Percentiles rank a stretch among this genome's conserved stretches.
phyloP scores from a whole-genome alignment of 2,113 vertebrate species.

The Notothenia rossii region DNA sequence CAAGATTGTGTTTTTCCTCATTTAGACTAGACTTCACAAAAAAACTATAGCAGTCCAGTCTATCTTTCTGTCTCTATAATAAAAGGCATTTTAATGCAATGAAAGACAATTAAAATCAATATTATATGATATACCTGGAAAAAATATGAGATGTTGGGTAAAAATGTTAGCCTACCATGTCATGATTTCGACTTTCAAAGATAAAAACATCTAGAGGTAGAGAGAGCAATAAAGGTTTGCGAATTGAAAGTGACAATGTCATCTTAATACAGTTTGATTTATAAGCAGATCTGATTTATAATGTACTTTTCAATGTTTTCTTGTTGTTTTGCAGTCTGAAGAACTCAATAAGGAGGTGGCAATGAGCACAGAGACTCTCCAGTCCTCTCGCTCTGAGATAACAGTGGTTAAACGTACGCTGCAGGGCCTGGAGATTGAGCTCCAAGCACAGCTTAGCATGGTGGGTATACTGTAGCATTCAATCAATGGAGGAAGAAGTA shows the following conservation, averaged over 20 bases:
- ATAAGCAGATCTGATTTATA: background rate
- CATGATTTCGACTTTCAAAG: too few relatives aligned
- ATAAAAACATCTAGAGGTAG: too few relatives aligned
- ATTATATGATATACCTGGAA: too few relatives aligned
- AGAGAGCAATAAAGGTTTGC: background rate
- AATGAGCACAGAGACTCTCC: constrained; percentile 79
- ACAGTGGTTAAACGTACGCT: constrained; percentile 84
- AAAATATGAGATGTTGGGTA: too few relatives aligned
- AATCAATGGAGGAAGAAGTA: too few relatives aligned
- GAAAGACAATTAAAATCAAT: too few relatives aligned
- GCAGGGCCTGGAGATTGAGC: constrained; percentile 89
- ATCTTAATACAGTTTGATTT: background rate
- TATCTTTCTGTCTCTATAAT: too few relatives aligned
- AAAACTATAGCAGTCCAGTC: too few relatives aligned
- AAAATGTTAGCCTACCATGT: too few relatives aligned
- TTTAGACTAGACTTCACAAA: too few relatives aligned
- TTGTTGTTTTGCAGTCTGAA: constrained; percentile 76
- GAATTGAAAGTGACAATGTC: background rate
- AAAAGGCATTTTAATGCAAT: too few relatives aligned
- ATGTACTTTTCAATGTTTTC: background rate
- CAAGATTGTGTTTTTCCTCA: too few relatives aligned
- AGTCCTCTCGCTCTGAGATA: constrained; percentile 83
- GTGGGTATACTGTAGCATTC: constrained; percentile 66
- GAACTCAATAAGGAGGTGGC: constrained; percentile 84
- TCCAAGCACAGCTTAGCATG: constrained; percentile 84